These are phyloP conservation scores for Hyppa rectilinea DNA, from an alignment of 2,888 invertebrate genomes.

Conservation along the genomic window DNA sequence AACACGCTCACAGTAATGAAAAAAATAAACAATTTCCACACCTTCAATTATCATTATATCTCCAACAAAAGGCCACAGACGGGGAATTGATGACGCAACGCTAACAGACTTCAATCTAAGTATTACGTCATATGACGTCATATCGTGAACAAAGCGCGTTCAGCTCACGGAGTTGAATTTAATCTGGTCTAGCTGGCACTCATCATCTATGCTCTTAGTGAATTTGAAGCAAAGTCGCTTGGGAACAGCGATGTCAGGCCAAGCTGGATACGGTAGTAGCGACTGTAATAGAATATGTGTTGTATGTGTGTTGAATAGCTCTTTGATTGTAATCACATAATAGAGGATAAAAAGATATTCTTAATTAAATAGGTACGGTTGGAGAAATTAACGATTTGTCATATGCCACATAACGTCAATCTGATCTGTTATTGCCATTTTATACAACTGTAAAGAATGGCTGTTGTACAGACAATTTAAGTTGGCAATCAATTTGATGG, in stretches of 20 bases:
- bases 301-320: too few species aligned
- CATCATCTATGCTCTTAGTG: conserved; percentile 60
- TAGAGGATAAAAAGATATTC: too few species aligned
- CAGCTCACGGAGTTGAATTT: conserved; percentile 46
- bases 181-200: conserved; percentile 55
- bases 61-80: conserved; percentile 16
- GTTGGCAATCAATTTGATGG: background rate
- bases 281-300: conserved; percentile 6
- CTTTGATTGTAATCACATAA: too few species aligned
- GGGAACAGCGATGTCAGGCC: conserved; percentile 8
- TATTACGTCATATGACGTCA: conserved; percentile 42
- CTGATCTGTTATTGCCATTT: background rate
- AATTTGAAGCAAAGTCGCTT: conserved; percentile 46
- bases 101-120: conserved; percentile 13
- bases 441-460: background rate
- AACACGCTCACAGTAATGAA: background rate
- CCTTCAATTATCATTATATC: background rate
- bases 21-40: background rate
- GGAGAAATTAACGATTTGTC: too few species aligned
- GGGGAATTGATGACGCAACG: conserved; percentile 10
- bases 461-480: too few species aligned
- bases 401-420: background rate
- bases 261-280: conserved; percentile 7
- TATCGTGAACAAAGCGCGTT: conserved; percentile 27
- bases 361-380: too few species aligned